Evolutionary conservation across 2,888 invertebrate species (phyloP).

Genomic region (Cyrtodaria siliqua): DNA sequence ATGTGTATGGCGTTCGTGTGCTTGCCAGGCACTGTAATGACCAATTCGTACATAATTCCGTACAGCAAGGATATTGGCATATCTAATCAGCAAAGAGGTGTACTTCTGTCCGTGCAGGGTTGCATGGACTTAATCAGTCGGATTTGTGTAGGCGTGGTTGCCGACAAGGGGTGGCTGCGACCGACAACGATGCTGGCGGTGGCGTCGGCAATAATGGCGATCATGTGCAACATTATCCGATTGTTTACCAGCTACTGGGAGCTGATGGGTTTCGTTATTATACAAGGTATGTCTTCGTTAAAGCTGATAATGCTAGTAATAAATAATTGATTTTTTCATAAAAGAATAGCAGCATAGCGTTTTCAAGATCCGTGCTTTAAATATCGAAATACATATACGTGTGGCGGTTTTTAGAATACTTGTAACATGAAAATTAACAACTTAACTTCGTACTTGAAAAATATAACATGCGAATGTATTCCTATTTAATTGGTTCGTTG

Average conservation of each 20-base stretch:
- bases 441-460: too few species aligned
- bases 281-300: conserved; percentile 21
- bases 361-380: too few species aligned
- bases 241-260: conserved; percentile 25
- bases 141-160: conserved; percentile 13
- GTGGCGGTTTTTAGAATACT: too few species aligned
- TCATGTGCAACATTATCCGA: conserved; percentile 1
- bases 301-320: too few species aligned
- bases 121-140: conserved; percentile 15
- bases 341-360: too few species aligned
- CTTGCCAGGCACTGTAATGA: conserved; percentile 16
- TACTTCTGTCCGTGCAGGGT: conserved; percentile 23
- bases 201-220: conserved; percentile 9
- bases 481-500: too few species aligned
- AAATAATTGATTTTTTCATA: too few species aligned
- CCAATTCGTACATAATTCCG: conserved; percentile 22
- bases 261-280: conserved; percentile 24
- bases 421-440: too few species aligned
- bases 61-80: conserved; percentile 34
- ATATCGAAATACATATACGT: too few species aligned
- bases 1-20: conserved; percentile 9
- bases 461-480: too few species aligned
- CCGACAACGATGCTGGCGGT: conserved; percentile 28
- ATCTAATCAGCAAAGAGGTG: conserved; percentile 5
- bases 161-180: conserved; percentile 22